Evolutionary conservation across 1,140 invertebrate species (phyloP), one percentile per base, ranked within the genome.

Genomic region (Littorina saxatilis): DNA sequence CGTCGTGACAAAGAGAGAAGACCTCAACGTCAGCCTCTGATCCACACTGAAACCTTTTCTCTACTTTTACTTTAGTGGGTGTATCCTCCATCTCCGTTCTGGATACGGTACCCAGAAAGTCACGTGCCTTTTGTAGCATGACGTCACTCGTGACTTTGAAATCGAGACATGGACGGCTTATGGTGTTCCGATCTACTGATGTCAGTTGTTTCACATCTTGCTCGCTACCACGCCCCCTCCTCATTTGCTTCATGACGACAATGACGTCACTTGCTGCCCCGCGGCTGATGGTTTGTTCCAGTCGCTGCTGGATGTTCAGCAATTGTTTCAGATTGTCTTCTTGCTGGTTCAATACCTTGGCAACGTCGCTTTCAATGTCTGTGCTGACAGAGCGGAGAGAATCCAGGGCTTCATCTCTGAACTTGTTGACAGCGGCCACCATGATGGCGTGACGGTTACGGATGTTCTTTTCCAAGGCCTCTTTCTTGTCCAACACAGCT

Each of bases 61-160:
- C 17, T 17, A 72, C 68, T 15, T 15, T 68, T 32, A 68, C n/a
- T n/a, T n/a, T n/a, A n/a, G n/a, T n/a, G n/a, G n/a, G n/a, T n/a
- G n/a, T n/a, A n/a, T n/a, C n/a, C 68, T 39, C 23, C 68, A 43
- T 72, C 17, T 72, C 68, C 68, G n/a, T 43, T 23, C 20, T 72
- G 37, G 27, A 3, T 20, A 72, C 68, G 37, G 35, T 72, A 23
- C 68, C 68, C 15, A 72, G 2, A 13, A 39, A 72, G 40, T 72
- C 68, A 43, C 68, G 68, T 27, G 40, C n/a, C 13, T 20, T 39
- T 23, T 72, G 68, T 23, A 72, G n/a, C 40, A 43, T 72, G 40
- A 72, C 37, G 37, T 72, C 68, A 40, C 35, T 3, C 27, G 27
- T 40, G 35, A n/a, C 37, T 11, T 72, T 72, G 27, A 72, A 72